Conservation (phyloP, 1,140 invertebrate species). For the Drosophila jambulina region DNA sequence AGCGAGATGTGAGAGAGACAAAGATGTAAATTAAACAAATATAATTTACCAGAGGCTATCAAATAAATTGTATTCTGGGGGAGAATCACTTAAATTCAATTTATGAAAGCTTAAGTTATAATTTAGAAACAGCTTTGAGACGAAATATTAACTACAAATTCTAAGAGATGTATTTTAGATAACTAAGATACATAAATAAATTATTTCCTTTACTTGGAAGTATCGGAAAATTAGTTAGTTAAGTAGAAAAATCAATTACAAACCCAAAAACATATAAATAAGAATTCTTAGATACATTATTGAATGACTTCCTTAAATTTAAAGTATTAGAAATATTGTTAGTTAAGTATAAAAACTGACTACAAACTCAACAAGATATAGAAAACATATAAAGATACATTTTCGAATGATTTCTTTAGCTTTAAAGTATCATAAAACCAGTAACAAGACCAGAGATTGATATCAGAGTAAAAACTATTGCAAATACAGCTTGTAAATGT, state of each 20-base stretch:
- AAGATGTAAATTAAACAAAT: slow-evolving; percentile 29
- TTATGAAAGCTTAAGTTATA: too few species aligned
- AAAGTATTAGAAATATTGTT: too few species aligned
- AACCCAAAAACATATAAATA: too few species aligned
- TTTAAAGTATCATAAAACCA: not conserved
- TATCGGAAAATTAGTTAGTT: not conserved
- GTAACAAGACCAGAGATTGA: not conserved
- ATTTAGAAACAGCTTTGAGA: not conserved
- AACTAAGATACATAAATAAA: not conserved
- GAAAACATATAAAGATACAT: too few species aligned
- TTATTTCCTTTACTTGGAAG: not conserved
- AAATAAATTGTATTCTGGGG: slow-evolving; percentile 18
- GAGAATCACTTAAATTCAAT: slow-evolving; percentile 9
- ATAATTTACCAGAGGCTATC: not conserved
- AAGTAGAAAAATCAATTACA: not conserved
- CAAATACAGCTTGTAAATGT: not conserved
- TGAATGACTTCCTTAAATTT: not conserved
- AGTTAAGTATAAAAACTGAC: too few species aligned
- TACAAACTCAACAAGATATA: too few species aligned
- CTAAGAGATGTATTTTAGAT: not conserved
- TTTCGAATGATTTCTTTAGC: too few species aligned
- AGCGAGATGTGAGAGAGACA: not conserved
- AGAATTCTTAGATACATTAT: not conserved
- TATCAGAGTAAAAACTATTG: not conserved
- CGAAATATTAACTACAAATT: not conserved